Evolutionary conservation across 1,140 invertebrate genomes (phyloP).

Genomic region (Cotesia glomerata): DNA sequence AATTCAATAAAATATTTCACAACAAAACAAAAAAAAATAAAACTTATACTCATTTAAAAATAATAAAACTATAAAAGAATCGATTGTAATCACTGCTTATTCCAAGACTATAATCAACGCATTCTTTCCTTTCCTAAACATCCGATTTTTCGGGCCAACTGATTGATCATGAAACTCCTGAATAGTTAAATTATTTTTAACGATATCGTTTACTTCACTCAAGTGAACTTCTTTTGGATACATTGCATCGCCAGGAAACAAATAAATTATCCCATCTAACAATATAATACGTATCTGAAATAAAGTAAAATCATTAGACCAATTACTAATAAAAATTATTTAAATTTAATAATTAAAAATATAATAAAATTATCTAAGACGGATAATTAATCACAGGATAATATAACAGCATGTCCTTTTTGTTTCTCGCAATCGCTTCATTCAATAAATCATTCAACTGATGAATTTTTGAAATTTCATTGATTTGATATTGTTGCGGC

Average conservation of each 20-base stretch:
- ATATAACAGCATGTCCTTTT: conserved; percentile 50
- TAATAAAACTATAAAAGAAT: no score
- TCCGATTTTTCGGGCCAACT: conserved; percentile 42
- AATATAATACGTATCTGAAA: conserved; percentile 41
- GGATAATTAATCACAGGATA: conserved; percentile 55
- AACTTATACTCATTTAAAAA: no score
- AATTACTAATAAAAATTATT: conserved; percentile 11
- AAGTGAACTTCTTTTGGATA: conserved; percentile 49
- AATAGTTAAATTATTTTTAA: conserved; percentile 44
- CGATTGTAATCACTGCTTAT: no score
- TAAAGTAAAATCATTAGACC: conserved; percentile 9
- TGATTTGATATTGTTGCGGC: conserved; percentile 68
- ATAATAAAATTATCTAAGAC: background rate
- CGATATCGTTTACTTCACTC: conserved; percentile 36
- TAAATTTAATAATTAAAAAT: background rate
- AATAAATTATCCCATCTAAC: conserved; percentile 40
- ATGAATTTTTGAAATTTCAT: conserved; percentile 57
- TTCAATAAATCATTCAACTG: conserved; percentile 59
- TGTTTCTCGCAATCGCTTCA: conserved; percentile 54
- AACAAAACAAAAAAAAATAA: no score
- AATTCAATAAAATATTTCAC: no score
- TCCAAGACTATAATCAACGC: no score
- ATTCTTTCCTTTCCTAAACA: conserved; percentile 33
- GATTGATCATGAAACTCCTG: conserved; percentile 38
- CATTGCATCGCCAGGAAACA: conserved; percentile 53